phyloP scores from a whole-genome alignment of 2,888 invertebrate species.

The Volucella zonaria region DNA sequence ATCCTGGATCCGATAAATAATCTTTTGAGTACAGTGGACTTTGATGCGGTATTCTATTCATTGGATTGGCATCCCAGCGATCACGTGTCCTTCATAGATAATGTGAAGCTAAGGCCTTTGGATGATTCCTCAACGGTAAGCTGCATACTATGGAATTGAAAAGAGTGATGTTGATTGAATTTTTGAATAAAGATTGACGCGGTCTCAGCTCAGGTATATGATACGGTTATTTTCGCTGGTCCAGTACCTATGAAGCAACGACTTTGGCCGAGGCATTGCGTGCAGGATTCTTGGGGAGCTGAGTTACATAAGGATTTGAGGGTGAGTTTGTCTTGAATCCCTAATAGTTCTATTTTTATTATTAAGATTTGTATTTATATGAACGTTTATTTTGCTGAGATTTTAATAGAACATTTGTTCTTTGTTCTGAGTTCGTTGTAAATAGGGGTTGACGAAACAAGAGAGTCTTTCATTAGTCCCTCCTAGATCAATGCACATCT shows the following conservation, averaged over 20 bases:
- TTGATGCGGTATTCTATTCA: slow-evolving; percentile 95
- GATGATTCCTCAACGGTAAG: slow-evolving; percentile 88
- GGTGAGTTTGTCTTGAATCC: slow-evolving; percentile 81
- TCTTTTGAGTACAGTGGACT: slow-evolving; percentile 90
- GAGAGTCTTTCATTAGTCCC: too few relatives aligned
- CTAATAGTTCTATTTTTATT: neutral
- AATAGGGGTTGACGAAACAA: too few relatives aligned
- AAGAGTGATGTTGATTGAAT: slow-evolving; percentile 23
- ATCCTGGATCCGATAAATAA: slow-evolving; percentile 92
- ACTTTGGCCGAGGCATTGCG: slow-evolving; percentile 98
- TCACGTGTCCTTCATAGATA: slow-evolving; percentile 96
- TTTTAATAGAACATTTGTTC: too few relatives aligned
- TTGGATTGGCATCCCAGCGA: slow-evolving; percentile 98
- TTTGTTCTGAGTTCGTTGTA: too few relatives aligned
- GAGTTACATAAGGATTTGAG: slow-evolving; percentile 95
- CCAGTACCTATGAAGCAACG: slow-evolving; percentile 93
- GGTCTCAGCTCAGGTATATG: slow-evolving; percentile 91
- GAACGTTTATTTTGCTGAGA: too few relatives aligned
- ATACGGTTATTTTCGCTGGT: slow-evolving; percentile 96
- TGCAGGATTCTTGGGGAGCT: slow-evolving; percentile 97
- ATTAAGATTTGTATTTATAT: too few relatives aligned
- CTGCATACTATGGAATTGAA: slow-evolving; percentile 41
- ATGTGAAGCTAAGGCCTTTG: slow-evolving; percentile 89
- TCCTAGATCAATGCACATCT: too few relatives aligned
- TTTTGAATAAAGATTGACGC: slow-evolving; percentile 85